These are phyloP conservation scores for Phylloscopus trochiloides DNA, from an alignment of 2,113 vertebrate genomes.

Conservation along the genomic window DNA sequence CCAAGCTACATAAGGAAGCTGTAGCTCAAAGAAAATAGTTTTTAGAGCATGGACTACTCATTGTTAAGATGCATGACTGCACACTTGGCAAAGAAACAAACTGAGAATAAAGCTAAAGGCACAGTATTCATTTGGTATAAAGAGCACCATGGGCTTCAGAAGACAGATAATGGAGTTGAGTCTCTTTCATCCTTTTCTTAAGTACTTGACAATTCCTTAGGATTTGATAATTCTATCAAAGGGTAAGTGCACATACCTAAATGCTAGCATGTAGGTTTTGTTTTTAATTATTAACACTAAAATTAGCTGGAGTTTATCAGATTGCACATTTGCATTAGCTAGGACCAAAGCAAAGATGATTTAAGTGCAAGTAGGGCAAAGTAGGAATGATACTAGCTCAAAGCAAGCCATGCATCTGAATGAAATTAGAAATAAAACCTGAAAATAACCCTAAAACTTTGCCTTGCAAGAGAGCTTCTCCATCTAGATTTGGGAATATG, in stretches of 20 bases:
- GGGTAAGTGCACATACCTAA: neutral
- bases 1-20: neutral
- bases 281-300: neutral
- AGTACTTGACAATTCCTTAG: neutral
- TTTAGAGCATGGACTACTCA: conserved; percentile 2
- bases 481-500: neutral
- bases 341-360: neutral
- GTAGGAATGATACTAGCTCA: neutral
- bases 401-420: neutral
- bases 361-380: neutral
- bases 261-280: neutral
- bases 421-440: neutral
- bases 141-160: neutral
- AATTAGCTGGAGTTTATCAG: neutral
- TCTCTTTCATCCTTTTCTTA: neutral
- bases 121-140: neutral
- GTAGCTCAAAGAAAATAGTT: conserved; percentile 16
- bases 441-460: neutral
- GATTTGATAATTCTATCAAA: neutral
- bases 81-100: conserved; percentile 30
- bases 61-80: conserved; percentile 45
- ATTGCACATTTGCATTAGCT: neutral
- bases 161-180: neutral
- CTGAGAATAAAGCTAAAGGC: conserved; percentile 14
- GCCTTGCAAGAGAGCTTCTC: neutral